These are phyloP conservation scores for Halocynthia aurantium DNA, from an alignment of 23 tunicate genomes.

Conservation along the genomic window DNA sequence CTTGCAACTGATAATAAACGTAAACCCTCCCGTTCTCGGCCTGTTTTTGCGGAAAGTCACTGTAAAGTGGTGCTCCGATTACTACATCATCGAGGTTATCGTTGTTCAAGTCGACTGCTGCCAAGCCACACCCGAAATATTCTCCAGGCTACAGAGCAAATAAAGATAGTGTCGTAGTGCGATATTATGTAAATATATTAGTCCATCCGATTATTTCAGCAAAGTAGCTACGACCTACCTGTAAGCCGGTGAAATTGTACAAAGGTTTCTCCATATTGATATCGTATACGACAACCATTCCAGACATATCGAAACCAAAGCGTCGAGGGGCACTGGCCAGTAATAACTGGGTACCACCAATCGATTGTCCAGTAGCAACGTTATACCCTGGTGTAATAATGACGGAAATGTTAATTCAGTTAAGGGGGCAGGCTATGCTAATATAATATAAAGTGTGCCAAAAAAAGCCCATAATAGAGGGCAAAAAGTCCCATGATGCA, in stretches of 20 bases:
- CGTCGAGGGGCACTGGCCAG: constrained; percentile 81
- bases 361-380: constrained; percentile 42
- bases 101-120: constrained; percentile 56
- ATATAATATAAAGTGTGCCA: too few relatives aligned
- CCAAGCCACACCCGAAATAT: constrained; percentile 73
- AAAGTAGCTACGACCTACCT: constrained; percentile 29
- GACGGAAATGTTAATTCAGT: too few relatives aligned
- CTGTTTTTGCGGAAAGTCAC: constrained; percentile 24
- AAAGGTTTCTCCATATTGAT: constrained; percentile 26
- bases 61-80: constrained; percentile 74
- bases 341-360: constrained; percentile 17
- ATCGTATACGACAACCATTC: constrained; percentile 59
- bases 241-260: constrained; percentile 67
- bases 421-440: too few relatives aligned
- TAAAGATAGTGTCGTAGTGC: neutral
- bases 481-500: too few relatives aligned
- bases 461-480: too few relatives aligned
- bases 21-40: constrained; percentile 67
- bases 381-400: constrained; percentile 41
- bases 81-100: constrained; percentile 76
- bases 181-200: neutral
- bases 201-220: neutral
- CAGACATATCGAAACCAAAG: constrained; percentile 62
- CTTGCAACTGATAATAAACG: constrained; percentile 50
- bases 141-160: constrained; percentile 59